phyloP scores from a whole-genome alignment of 2,888 invertebrate species.

The Schizotus pectinicornis region DNA sequence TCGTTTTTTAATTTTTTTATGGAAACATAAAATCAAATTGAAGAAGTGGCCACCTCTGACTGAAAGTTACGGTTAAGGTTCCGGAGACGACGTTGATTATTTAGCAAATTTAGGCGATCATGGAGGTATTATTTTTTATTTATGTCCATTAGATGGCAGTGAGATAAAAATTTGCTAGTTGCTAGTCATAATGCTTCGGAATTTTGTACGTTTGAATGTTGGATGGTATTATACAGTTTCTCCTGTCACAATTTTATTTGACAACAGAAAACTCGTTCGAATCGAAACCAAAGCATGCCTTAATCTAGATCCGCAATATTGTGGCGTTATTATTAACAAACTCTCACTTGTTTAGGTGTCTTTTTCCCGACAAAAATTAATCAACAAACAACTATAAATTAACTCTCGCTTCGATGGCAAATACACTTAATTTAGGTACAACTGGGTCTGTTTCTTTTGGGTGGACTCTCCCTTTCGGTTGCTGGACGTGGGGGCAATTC shows the following conservation, averaged over 20 bases:
- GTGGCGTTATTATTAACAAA: too few species aligned
- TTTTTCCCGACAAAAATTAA: not conserved
- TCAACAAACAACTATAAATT: not conserved
- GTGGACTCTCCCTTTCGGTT: conserved; percentile 5
- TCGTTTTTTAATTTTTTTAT: too few species aligned
- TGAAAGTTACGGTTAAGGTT: too few species aligned
- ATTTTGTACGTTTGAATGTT: conserved; percentile 6
- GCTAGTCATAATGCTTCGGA: conserved; percentile 1
- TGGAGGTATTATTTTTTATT: not conserved
- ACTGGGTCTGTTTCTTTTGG: not conserved
- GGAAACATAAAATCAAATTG: too few species aligned
- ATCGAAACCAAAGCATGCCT: too few species aligned
- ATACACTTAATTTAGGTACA: not conserved
- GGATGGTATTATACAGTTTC: not conserved
- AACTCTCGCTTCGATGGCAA: not conserved
- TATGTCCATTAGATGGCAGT: conserved; percentile 4
- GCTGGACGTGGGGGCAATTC: not conserved
- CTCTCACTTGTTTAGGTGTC: too few species aligned
- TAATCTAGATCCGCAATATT: too few species aligned
- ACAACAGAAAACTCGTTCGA: not conserved
- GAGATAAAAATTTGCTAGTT: conserved; percentile 4
- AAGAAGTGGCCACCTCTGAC: too few species aligned
- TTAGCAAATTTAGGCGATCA: too few species aligned
- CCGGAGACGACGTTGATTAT: too few species aligned
- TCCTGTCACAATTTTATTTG: not conserved